Percentiles rank a stretch among this genome's conserved stretches.
phyloP scores from a whole-genome alignment of 2,797 vertebrate genomes.

The Karalla daura region DNA sequence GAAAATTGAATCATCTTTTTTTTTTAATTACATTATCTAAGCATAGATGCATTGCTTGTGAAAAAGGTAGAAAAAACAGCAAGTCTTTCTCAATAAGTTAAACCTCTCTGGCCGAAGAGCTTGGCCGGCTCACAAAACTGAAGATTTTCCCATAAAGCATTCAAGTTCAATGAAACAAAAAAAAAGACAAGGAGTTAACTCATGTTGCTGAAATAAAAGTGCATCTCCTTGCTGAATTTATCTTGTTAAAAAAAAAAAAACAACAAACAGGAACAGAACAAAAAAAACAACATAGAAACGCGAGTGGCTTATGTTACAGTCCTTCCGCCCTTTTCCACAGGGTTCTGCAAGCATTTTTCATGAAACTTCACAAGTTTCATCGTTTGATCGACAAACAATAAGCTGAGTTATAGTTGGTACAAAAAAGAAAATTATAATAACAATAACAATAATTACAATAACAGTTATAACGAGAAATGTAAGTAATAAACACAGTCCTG shows the following conservation, averaged over 20 bases:
- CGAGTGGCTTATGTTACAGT: conserved; percentile 84
- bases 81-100: conserved; percentile 94
- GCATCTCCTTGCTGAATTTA: conserved; percentile 70
- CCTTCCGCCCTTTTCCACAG: conserved; percentile 72
- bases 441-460: conserved; percentile 84
- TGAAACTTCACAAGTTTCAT: conserved; percentile 81
- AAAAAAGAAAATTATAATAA: conserved; percentile 81
- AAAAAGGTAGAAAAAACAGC: conserved; percentile 92
- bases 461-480: conserved; percentile 82
- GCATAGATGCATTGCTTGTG: conserved; percentile 87
- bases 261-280: conserved; percentile 52
- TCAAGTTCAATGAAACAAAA: conserved; percentile 69
- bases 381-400: conserved; percentile 84
- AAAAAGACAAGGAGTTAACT: conserved; percentile 78
- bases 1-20: conserved; percentile 82
- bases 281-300: conserved; percentile 75
- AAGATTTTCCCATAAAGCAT: conserved; percentile 75
- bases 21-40: conserved; percentile 88
- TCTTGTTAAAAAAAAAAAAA: conserved; percentile 66
- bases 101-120: conserved; percentile 82
- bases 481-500: conserved; percentile 87
- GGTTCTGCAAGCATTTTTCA: conserved; percentile 77
- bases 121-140: conserved; percentile 83
- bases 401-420: conserved; percentile 82
- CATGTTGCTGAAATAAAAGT: conserved; percentile 74